Percentiles rank a stretch among this genome's conserved stretches.
Conservation (phyloP, 2,113 vertebrate genomes). For the Hylia prasina region DNA sequence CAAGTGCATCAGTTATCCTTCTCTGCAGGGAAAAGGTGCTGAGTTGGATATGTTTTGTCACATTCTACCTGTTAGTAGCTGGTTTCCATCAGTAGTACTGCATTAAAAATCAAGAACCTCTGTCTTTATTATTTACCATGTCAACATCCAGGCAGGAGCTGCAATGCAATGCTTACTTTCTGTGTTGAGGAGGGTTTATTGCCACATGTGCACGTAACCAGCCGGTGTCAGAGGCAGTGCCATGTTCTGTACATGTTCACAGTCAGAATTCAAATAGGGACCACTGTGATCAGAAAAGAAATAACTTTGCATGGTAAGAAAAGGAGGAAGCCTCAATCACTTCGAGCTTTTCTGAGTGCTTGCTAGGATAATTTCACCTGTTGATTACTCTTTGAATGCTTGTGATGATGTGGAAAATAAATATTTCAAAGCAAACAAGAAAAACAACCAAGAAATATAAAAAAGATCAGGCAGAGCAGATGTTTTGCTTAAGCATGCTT, state of each 20-base stretch:
- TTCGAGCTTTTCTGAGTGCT: neutral
- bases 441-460: neutral
- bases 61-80: neutral
- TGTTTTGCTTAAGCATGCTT: neutral
- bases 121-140: neutral
- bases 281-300: neutral
- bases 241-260: neutral
- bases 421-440: neutral
- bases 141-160: neutral
- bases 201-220: neutral
- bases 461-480: constrained; percentile 5
- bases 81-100: neutral
- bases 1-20: neutral
- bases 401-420: neutral
- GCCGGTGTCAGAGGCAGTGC: neutral
- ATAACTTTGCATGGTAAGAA: neutral
- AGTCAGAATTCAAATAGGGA: neutral
- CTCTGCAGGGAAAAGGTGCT: neutral
- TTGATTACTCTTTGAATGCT: neutral
- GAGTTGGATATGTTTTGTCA: neutral
- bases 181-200: neutral
- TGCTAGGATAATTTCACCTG: neutral
- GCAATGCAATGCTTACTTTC: rapidly evolving
- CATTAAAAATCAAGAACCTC: neutral
- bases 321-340: neutral